Percentiles rank a stretch among this genome's conserved stretches.
Evolutionary conservation across 2,113 vertebrate species (phyloP).

Genomic region (Vulpes ferrilata): DNA sequence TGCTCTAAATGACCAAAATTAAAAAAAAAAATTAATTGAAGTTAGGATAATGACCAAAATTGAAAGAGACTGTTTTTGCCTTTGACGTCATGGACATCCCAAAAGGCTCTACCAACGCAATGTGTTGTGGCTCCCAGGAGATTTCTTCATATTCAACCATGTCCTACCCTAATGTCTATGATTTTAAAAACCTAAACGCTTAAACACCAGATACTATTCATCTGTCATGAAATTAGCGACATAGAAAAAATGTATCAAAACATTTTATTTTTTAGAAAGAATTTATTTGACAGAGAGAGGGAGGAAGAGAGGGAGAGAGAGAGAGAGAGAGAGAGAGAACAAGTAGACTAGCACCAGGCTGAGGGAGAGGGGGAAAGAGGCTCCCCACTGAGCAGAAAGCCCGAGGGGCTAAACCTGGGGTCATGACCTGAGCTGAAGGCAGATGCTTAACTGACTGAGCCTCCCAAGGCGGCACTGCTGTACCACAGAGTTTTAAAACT

Average conservation of each 20-base stretch:
- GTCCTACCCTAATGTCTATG: background rate
- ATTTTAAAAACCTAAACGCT: background rate
- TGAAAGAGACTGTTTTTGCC: background rate
- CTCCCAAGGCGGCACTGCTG: too few species aligned
- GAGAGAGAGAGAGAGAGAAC: too few species aligned
- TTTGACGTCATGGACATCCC: background rate
- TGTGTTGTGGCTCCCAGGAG: background rate
- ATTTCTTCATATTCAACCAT: background rate
- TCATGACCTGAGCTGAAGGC: too few species aligned
- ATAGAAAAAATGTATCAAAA: background rate
- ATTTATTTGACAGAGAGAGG: too few species aligned
- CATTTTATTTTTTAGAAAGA: background rate
- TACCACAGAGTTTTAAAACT: background rate
- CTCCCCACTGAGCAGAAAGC: too few species aligned
- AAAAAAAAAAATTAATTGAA: constrained; percentile 19
- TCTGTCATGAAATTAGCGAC: background rate
- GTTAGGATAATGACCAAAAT: background rate
- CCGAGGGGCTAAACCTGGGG: too few species aligned
- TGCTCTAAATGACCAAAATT: background rate
- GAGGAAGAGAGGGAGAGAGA: too few species aligned
- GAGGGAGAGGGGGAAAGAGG: too few species aligned
- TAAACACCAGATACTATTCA: background rate
- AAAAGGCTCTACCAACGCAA: background rate
- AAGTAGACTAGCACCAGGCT: too few species aligned
- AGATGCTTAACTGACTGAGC: too few species aligned